A percentile compares a stretch with the other conserved stretches of the same genome.
phyloP scores from a whole-genome alignment of 1,140 invertebrate genomes.

The Gryllus bimaculatus region DNA sequence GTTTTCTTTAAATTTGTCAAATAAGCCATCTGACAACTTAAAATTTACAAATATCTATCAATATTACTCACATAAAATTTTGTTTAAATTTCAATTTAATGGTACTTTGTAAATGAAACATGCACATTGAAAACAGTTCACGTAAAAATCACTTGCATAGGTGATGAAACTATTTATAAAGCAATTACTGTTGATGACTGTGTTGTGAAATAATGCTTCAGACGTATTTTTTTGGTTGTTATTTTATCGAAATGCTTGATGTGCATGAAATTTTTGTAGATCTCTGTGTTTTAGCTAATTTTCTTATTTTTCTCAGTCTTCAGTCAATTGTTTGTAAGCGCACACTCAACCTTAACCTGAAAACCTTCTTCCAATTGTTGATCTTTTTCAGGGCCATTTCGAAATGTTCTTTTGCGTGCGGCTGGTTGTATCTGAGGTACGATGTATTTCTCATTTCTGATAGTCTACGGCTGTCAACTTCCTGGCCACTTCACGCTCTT shows the following conservation, averaged over 20 bases:
- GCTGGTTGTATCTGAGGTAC: constrained; percentile 70
- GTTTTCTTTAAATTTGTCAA: neutral
- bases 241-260: neutral
- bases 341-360: constrained; percentile 21
- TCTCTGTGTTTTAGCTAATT: neutral
- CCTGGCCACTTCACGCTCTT: neutral
- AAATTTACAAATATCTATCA: neutral
- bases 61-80: too few relatives aligned
- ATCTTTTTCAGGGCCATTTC: constrained; percentile 58
- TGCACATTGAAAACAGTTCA: too few relatives aligned
- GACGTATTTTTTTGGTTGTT: neutral
- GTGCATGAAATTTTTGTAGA: neutral
- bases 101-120: too few relatives aligned
- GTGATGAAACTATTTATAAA: neutral
- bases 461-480: constrained; percentile 8
- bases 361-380: constrained; percentile 24
- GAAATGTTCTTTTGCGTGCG: constrained; percentile 65
- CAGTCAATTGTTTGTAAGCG: constrained; percentile 2
- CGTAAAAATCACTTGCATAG: too few relatives aligned
- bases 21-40: neutral
- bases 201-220: neutral
- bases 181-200: neutral
- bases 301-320: constrained; percentile 1
- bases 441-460: constrained; percentile 25
- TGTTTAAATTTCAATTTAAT: too few relatives aligned